phyloP scores from a whole-genome alignment of 2,113 vertebrate species.

The Marmota flaviventris region DNA sequence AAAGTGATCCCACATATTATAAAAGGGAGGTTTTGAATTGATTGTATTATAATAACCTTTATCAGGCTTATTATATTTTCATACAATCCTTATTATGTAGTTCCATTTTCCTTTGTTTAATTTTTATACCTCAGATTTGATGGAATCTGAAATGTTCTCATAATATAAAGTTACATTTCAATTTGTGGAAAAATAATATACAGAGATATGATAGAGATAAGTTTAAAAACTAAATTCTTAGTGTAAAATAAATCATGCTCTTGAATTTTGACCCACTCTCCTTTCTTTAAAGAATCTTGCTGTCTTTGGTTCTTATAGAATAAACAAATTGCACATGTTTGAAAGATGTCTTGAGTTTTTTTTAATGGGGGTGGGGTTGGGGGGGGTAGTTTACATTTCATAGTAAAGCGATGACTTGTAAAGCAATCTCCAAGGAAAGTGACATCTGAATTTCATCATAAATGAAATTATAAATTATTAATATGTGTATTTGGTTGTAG shows the following conservation, averaged over 20 bases:
- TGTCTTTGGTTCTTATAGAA: neutral
- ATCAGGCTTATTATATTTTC: neutral
- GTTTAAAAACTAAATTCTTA: neutral
- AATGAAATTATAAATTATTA: neutral
- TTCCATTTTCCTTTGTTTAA: neutral
- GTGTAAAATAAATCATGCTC: neutral
- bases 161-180: neutral
- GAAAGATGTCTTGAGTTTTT: neutral
- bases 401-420: neutral
- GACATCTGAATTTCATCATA: neutral
- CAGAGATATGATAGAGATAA: neutral
- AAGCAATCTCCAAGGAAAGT: neutral
- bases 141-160: neutral
- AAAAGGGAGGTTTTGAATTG: neutral
- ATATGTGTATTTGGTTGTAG: neutral
- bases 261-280: constrained; percentile 8
- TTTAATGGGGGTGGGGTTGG: too few relatives aligned
- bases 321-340: neutral
- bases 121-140: neutral
- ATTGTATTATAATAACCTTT: neutral
- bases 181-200: neutral
- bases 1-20: neutral
- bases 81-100: neutral
- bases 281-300: neutral
- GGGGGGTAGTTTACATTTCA: neutral